Conservation (phyloP, 2,113 vertebrate genomes). For the Stercorarius parasiticus region DNA sequence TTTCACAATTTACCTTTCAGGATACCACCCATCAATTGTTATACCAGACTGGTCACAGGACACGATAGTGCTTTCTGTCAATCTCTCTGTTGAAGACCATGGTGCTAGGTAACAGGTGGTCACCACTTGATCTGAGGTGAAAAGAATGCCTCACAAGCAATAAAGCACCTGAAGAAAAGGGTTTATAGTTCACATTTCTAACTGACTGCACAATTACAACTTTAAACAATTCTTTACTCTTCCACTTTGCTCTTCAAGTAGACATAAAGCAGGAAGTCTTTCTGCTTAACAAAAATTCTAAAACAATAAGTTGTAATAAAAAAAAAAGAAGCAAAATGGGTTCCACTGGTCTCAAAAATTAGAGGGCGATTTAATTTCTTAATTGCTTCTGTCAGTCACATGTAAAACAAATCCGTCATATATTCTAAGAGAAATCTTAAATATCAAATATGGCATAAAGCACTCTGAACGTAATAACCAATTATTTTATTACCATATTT, state of each 20-base stretch:
- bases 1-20: constrained; percentile 14
- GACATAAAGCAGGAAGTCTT: constrained; percentile 69
- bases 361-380: background rate
- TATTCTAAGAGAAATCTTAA: background rate
- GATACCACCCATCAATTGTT: background rate
- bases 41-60: background rate
- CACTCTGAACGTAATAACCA: background rate
- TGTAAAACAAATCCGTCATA: background rate
- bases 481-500: background rate
- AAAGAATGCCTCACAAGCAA: constrained; percentile 49
- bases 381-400: constrained; percentile 3
- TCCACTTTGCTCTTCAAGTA: constrained; percentile 67
- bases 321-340: constrained; percentile 53
- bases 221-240: constrained; percentile 79
- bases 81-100: background rate
- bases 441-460: background rate
- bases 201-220: constrained; percentile 68
- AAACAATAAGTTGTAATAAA: constrained; percentile 70
- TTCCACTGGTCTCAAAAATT: constrained; percentile 21
- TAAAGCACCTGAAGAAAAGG: constrained; percentile 63
- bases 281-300: constrained; percentile 69
- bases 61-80: background rate
- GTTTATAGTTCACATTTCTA: constrained; percentile 40
- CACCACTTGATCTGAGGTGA: constrained; percentile 31
- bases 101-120: constrained; percentile 47